Evolutionary conservation across 1,140 invertebrate genomes (phyloP).

Genomic region (Pseudomyrmex concolor): DNA sequence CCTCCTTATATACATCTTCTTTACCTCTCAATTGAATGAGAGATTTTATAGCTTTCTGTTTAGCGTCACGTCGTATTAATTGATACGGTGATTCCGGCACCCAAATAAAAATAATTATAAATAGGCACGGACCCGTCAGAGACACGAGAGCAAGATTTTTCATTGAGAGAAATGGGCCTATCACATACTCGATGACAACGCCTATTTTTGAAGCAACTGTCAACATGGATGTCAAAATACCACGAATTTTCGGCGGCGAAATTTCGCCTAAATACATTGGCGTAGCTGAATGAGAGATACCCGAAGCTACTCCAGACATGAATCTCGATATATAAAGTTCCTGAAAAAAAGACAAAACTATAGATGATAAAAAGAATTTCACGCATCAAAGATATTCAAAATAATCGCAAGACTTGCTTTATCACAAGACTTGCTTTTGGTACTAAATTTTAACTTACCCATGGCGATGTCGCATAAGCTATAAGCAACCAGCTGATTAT

Average conservation of each 20-base stretch:
- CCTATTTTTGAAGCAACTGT: conserved; percentile 86
- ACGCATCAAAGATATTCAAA: neutral
- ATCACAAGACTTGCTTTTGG: too few species aligned
- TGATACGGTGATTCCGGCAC: conserved; percentile 92
- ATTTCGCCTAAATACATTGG: conserved; percentile 89
- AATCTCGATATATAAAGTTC: conserved; percentile 71
- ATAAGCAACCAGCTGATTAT: conserved; percentile 88
- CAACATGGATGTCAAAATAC: conserved; percentile 87
- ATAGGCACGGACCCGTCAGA: conserved; percentile 85
- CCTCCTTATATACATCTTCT: conserved; percentile 86
- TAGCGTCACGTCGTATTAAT: conserved; percentile 85
- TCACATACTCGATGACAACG: conserved; percentile 87
- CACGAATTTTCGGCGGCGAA: conserved; percentile 87
- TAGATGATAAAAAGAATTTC: neutral
- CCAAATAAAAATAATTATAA: conserved; percentile 86
- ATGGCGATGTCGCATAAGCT: conserved; percentile 84
- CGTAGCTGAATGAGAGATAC: conserved; percentile 86
- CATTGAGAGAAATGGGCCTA: conserved; percentile 87
- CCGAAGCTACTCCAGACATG: conserved; percentile 87
- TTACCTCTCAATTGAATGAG: conserved; percentile 86
- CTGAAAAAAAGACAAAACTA: conserved; percentile 40
- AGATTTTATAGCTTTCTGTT: conserved; percentile 86
- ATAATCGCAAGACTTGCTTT: too few species aligned
- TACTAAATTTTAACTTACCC: conserved; percentile 65
- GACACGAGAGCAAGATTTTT: conserved; percentile 85